These are phyloP conservation scores for Pristionchus fissidentatus DNA, from an alignment of 2,888 invertebrate genomes.

Conservation along the genomic window DNA sequence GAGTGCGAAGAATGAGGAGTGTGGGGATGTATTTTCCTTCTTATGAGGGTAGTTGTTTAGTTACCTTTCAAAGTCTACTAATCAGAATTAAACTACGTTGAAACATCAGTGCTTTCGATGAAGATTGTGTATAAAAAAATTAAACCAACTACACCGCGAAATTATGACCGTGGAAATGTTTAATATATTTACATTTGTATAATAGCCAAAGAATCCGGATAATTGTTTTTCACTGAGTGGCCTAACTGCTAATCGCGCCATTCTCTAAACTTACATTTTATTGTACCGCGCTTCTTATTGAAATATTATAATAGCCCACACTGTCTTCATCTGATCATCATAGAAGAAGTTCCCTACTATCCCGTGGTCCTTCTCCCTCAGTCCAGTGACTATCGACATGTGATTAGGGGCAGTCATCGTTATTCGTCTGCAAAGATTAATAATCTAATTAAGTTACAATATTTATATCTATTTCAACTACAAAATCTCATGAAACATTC, in stretches of 20 bases:
- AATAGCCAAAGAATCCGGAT: too few species aligned
- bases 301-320: background rate
- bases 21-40: too few species aligned
- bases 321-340: slow-evolving; percentile 24
- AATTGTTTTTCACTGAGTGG: background rate
- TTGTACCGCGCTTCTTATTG: background rate
- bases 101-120: too few species aligned
- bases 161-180: too few species aligned
- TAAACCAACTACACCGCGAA: too few species aligned
- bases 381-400: slow-evolving; percentile 35
- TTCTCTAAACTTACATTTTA: background rate
- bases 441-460: background rate
- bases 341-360: slow-evolving; percentile 49
- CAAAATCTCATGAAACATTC: background rate
- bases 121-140: too few species aligned
- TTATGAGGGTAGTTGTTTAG: too few species aligned
- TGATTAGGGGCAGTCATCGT: slow-evolving; percentile 53
- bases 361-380: slow-evolving; percentile 41
- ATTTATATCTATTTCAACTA: background rate
- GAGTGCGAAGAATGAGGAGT: too few species aligned
- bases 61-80: too few species aligned
- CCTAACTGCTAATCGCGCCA: background rate
- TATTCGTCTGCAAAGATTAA: slow-evolving; percentile 10
- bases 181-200: too few species aligned
- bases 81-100: too few species aligned